A percentile compares a stretch with the other conserved stretches of the same genome.
phyloP scores from a whole-genome alignment of 2,888 invertebrate species.

The Nomada ruficornis region DNA sequence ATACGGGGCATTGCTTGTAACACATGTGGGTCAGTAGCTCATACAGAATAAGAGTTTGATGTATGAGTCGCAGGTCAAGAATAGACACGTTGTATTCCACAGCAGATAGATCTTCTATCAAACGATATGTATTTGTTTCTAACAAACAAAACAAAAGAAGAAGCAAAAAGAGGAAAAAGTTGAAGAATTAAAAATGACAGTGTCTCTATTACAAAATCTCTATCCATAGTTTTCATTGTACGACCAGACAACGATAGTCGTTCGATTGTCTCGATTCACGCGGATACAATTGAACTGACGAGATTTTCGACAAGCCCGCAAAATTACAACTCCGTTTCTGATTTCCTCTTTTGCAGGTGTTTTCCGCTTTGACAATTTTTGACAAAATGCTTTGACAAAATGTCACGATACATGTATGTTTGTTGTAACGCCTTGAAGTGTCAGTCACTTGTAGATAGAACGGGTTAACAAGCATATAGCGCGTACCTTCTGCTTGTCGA shows the following conservation, averaged over 20 bases:
- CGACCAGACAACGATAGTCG: neutral
- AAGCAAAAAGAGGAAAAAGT: neutral
- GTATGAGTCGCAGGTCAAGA: constrained; percentile 54
- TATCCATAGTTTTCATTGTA: neutral
- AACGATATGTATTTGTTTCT: constrained; percentile 18
- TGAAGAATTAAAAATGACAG: constrained; percentile 17
- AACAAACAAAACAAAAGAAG: neutral
- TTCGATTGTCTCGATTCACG: constrained; percentile 28
- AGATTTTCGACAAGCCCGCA: constrained; percentile 8
- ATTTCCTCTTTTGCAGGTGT: neutral
- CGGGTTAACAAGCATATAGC: neutral
- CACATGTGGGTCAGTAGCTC: constrained; percentile 62
- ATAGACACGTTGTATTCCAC: constrained; percentile 48
- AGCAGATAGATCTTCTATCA: constrained; percentile 41
- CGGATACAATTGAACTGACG: neutral
- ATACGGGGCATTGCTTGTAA: constrained; percentile 50
- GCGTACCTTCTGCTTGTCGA: neutral
- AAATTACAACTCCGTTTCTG: neutral
- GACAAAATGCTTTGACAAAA: too few relatives aligned
- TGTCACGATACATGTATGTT: neutral
- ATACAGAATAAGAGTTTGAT: constrained; percentile 48
- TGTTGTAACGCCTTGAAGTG: neutral
- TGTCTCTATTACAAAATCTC: constrained; percentile 9
- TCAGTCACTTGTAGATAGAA: constrained; percentile 6
- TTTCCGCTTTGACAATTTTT: constrained; percentile 6